Evolutionary conservation across 2,113 vertebrate genomes (phyloP), one percentile per base, ranked within the genome.

Genomic region (Crypturellus undulatus): DNA sequence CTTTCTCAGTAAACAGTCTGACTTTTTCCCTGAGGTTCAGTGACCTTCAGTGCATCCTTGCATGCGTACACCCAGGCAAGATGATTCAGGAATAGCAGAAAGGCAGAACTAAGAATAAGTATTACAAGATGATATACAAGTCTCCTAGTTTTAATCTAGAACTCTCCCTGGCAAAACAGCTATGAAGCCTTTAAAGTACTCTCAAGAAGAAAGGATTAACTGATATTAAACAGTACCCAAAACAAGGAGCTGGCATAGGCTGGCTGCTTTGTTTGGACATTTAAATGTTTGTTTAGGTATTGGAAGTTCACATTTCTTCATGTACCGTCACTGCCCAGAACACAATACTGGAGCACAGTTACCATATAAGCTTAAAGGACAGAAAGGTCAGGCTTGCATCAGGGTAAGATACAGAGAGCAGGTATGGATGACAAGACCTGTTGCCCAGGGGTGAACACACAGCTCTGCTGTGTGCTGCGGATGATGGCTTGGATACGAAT

Each of bases 211-310:
- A 80, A 7, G 9, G 40, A 72, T 52, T 91, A 79, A 60, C 40
- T 86, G 51, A 90, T 9, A 14, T 67, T 56, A 68, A 38, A 38
- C 3, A 6, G 64, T 88, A 68, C 64, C 86, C 64, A 93, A 88
- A 58, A 28, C 47, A 82, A 75, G 42, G 56, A 85, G 36, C 42
- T 52, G 25, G 34, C 34, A 72, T 54, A 52, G 51, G 47, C 15
- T 52, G 30, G 28, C 25, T 88, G 56, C 42, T 79, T 88, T 90
- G 25, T 83, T 76, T 51, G 30, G 19, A 7, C 64, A 51, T 75
- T 90, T 83, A 59, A 73, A 86, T 77, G 34, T 92, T 87, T 58
- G 24, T 38, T 90, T 86, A 82, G 54, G 8, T 49, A 84, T 64
- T 1, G 9, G 43, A 86, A 90, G 24, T 22, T 77, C 10, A 2